A percentile compares a stretch with the other conserved stretches of the same genome.
Evolutionary conservation across 2,888 invertebrate species (phyloP).

Genomic region (Eubasilissa splendida): DNA sequence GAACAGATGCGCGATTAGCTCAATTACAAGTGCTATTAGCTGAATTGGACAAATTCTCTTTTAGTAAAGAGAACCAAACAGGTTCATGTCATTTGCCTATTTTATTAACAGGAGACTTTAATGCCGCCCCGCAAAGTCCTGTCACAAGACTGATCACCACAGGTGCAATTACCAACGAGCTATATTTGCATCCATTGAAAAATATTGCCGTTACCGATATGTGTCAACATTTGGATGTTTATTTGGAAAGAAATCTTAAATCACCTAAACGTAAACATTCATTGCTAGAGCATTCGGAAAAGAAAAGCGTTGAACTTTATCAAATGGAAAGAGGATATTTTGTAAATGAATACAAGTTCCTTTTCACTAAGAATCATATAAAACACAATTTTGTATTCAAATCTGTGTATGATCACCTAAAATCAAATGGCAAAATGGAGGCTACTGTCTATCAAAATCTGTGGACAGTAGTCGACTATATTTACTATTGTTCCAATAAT

Average conservation of each 20-base stretch:
- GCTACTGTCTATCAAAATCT: constrained; percentile 84
- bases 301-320: constrained; percentile 8
- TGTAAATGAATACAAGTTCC: constrained; percentile 46
- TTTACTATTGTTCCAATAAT: constrained; percentile 76
- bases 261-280: constrained; percentile 57
- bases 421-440: constrained; percentile 67
- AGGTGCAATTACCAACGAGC: constrained; percentile 71
- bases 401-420: constrained; percentile 78
- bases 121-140: constrained; percentile 82
- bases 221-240: constrained; percentile 73
- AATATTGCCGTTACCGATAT: constrained; percentile 73
- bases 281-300: constrained; percentile 47
- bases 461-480: constrained; percentile 92
- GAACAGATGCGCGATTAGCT: constrained; percentile 91
- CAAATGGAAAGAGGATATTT: constrained; percentile 59
- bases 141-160: constrained; percentile 79
- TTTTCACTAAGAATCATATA: constrained; percentile 76
- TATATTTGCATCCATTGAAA: constrained; percentile 68
- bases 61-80: constrained; percentile 60
- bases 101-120: constrained; percentile 95
- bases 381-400: constrained; percentile 78
- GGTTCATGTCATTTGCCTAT: constrained; percentile 73
- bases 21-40: constrained; percentile 89
- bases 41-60: constrained; percentile 86
- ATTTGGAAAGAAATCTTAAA: constrained; percentile 67